Percentiles rank a stretch among this genome's conserved stretches.
Evolutionary conservation across 2,113 vertebrate species (phyloP).

Genomic region (Rissa tridactyla): DNA sequence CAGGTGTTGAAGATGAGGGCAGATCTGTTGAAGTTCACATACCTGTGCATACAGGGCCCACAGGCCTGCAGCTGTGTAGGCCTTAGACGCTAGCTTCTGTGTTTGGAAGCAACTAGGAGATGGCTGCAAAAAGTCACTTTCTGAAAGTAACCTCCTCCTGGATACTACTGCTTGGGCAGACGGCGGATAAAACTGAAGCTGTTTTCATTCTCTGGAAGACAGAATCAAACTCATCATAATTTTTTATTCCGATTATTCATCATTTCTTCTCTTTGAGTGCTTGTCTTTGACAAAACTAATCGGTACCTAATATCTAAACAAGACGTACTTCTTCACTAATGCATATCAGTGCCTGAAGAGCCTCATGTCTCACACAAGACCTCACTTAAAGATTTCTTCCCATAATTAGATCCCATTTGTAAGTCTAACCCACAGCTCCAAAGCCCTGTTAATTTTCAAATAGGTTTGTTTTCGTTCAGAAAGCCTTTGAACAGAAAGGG

Average conservation of each 20-base stretch:
- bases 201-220: background rate
- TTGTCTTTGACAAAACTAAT: background rate
- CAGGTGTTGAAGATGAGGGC: background rate
- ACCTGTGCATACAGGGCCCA: background rate
- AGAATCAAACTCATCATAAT: background rate
- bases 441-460: background rate
- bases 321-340: background rate
- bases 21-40: background rate
- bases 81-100: fast-evolving
- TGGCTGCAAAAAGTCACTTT: background rate
- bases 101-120: background rate
- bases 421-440: background rate
- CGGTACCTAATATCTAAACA: background rate
- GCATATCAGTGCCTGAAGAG: background rate
- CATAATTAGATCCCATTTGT: background rate
- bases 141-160: background rate
- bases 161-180: background rate
- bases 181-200: background rate
- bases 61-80: background rate
- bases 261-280: background rate
- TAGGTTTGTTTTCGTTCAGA: background rate
- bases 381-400: background rate
- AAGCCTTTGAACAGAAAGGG: slow-evolving; percentile 7
- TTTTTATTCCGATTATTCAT: background rate
- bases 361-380: background rate